Base-by-base conservation (phyloP, 2,797 vertebrate genomes). In the Chlorospingus flavigularis region DNA sequence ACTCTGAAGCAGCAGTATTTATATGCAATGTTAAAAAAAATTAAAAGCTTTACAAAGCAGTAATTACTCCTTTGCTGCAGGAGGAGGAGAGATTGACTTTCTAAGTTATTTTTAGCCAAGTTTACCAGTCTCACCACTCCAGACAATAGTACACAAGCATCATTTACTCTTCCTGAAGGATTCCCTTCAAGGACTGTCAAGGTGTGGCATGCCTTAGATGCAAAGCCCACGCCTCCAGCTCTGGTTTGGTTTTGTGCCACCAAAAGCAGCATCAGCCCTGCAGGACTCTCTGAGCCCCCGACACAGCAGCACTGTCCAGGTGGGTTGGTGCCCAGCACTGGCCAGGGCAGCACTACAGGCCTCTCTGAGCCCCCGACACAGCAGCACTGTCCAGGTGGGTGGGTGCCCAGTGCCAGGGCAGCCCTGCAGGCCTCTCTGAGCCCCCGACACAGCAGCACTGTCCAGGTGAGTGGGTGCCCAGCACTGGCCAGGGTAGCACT, bases 1-100 rank as follows among this genome's bases (percentile, higher is more conserved):
- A 97, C 96, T 96, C 95, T 79, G 53, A 77, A 95, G 96, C 92
- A 95, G 91, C 81, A 88, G 71, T 90, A 80, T 92, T 96, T 95
- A 94, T 84, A 86, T 35, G 84, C 55, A 72, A 57, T 12, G 40
- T 65, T 85, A 91, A 96, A 88, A 88, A 92, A 92, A 94, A 89
- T 72, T 83, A 96, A 92, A 55, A 92, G 93, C 87, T 94, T 93
- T 89, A 87, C 92, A 79, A 88, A 88, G 28, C 17, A 40, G 86
- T 97, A 95, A 96, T 96, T 95, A 89, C 87, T 75, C 78, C 30
- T 33, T 40, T 50, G 83, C 82, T 70, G 63, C 72, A 50, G 48
- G 55, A 95, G 68, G 88, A 73, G 77, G 73, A 92, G 92, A 89
- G n/a, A 74, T 53, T 66, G 85, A 71, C 55, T 86, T 93, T 75